Evolutionary conservation across 2,797 vertebrate genomes (phyloP).

Genomic region (Gadopsis bispinosus): DNA sequence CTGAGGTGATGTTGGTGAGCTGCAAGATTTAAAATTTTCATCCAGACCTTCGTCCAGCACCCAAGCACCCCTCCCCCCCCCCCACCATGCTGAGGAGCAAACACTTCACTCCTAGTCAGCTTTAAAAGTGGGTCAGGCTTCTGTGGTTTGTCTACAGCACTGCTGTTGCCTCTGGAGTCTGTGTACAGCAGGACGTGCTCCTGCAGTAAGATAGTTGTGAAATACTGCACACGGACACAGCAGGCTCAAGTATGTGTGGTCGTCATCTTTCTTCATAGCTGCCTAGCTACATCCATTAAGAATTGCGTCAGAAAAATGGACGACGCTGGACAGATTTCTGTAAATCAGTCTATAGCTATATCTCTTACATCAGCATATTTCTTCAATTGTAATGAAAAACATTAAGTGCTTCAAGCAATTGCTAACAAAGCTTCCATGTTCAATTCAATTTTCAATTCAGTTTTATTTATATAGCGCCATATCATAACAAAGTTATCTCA

Average conservation of each 20-base stretch:
- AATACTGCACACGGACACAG: conserved; percentile 19
- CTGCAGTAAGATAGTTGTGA: conserved; percentile 32
- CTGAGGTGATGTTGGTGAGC: conserved; percentile 41
- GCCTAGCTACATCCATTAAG: neutral
- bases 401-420: neutral
- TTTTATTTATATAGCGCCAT: too few relatives aligned
- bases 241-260: neutral
- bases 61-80: conserved; percentile 21
- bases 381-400: neutral
- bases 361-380: neutral
- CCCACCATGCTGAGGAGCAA: conserved; percentile 44
- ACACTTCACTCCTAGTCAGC: conserved; percentile 56
- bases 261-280: neutral
- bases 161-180: conserved; percentile 33
- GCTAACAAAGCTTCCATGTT: neutral
- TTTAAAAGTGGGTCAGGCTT: conserved; percentile 72
- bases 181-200: conserved; percentile 16
- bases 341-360: neutral
- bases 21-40: neutral
- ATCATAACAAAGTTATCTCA: too few relatives aligned
- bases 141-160: conserved; percentile 33
- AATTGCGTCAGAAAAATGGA: neutral
- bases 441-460: too few relatives aligned
- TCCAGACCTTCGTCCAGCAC: conserved; percentile 16
- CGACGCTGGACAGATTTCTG: neutral